Evolutionary conservation across 2,888 invertebrate genomes (phyloP).

Genomic region (Salticus scenicus): DNA sequence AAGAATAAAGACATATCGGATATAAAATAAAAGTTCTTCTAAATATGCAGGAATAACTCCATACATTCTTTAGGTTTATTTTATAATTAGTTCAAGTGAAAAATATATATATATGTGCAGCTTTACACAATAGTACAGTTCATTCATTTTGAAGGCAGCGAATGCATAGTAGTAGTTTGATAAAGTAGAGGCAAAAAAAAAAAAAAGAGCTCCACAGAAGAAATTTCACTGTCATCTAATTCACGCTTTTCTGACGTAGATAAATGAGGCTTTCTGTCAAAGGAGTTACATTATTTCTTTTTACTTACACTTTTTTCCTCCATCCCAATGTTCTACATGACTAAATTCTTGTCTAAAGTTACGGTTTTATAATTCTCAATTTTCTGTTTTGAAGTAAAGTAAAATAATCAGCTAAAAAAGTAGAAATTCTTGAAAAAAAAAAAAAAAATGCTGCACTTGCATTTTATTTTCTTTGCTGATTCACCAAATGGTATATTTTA

Average conservation of each 20-base stretch:
- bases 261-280: neutral
- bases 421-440: too few species aligned
- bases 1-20: too few species aligned
- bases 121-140: neutral
- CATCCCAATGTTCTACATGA: neutral
- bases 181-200: neutral
- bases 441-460: too few species aligned
- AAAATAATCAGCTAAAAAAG: too few species aligned
- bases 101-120: too few species aligned
- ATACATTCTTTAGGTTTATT: too few species aligned
- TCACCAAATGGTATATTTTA: too few species aligned
- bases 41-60: too few species aligned
- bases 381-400: too few species aligned
- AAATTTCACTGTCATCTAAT: neutral
- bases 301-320: neutral
- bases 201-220: neutral
- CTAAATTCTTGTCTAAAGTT: conserved; percentile 1
- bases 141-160: neutral
- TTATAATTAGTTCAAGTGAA: too few species aligned
- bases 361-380: neutral
- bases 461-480: too few species aligned
- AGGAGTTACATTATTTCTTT: neutral
- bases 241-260: conserved; percentile 12
- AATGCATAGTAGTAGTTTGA: neutral
- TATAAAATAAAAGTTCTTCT: too few species aligned